Evolutionary conservation across 2,888 invertebrate genomes (phyloP).

Genomic region (Eulithis prunata): DNA sequence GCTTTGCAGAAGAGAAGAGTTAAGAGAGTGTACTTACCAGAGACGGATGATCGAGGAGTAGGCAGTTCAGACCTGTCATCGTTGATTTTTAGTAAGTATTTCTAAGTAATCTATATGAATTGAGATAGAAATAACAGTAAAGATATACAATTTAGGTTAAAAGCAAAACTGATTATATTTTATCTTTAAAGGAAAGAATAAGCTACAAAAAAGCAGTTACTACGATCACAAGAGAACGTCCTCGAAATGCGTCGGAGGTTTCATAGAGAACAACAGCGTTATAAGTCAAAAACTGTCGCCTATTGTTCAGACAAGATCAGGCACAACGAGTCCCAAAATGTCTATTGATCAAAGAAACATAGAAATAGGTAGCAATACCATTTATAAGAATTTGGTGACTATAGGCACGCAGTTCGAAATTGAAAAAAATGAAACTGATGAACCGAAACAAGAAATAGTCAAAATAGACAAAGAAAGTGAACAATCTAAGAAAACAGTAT

Average conservation of each 20-base stretch:
- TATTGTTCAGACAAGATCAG: slow-evolving; percentile 57
- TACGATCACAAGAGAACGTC: slow-evolving; percentile 60
- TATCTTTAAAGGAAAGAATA: slow-evolving; percentile 53
- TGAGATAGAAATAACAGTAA: no score
- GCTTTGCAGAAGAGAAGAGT: slow-evolving; percentile 57
- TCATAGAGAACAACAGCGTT: slow-evolving; percentile 46
- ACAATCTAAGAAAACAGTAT: slow-evolving; percentile 30
- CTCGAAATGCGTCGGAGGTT: slow-evolving; percentile 66
- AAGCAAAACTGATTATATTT: slow-evolving; percentile 2
- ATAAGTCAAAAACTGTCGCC: slow-evolving; percentile 65
- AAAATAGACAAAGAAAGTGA: slow-evolving; percentile 21
- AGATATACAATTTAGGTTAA: no score
- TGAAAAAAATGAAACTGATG: slow-evolving; percentile 20
- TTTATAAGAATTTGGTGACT: slow-evolving; percentile 44
- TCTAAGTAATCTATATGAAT: not conserved
- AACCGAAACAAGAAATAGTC: slow-evolving; percentile 21
- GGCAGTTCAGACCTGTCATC: slow-evolving; percentile 57
- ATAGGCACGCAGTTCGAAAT: slow-evolving; percentile 55
- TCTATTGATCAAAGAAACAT: slow-evolving; percentile 43
- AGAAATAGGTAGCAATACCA: slow-evolving; percentile 54
- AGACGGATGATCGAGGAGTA: slow-evolving; percentile 61
- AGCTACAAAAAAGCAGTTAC: slow-evolving; percentile 43
- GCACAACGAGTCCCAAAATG: slow-evolving; percentile 54
- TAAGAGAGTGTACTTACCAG: slow-evolving; percentile 62
- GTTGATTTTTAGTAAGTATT: slow-evolving; percentile 53